Conservation (phyloP, 2,888 invertebrate genomes). For the Hemithea aestivaria region DNA sequence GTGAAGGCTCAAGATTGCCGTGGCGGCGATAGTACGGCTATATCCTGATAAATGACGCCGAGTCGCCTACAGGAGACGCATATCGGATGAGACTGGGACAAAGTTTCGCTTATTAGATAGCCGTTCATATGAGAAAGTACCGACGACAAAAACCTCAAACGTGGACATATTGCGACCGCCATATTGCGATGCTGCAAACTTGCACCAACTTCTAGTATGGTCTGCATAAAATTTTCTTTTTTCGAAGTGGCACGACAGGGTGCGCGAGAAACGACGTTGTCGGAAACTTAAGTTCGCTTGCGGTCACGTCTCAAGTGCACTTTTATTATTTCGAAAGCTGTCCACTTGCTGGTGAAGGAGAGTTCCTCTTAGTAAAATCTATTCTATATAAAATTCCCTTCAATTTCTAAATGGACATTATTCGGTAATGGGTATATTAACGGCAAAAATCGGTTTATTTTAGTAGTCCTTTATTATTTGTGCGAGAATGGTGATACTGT, state of each 20-base stretch:
- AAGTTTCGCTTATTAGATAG: conserved; percentile 76
- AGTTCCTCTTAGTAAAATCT: conserved; percentile 4
- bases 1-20: conserved; percentile 25
- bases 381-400: conserved; percentile 6
- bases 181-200: conserved; percentile 65
- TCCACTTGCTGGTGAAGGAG: conserved; percentile 17
- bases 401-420: conserved; percentile 1
- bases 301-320: conserved; percentile 40
- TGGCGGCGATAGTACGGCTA: conserved; percentile 24
- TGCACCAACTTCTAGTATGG: conserved; percentile 57
- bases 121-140: conserved; percentile 70
- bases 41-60: conserved; percentile 54
- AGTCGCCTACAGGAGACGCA: conserved; percentile 63
- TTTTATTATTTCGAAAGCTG: conserved; percentile 45
- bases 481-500: conserved; percentile 23
- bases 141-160: conserved; percentile 64
- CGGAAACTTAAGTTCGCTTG: conserved; percentile 38
- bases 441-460: conserved; percentile 10
- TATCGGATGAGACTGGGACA: conserved; percentile 66
- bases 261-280: conserved; percentile 32
- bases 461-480: conserved; percentile 9
- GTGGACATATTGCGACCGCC: conserved; percentile 69
- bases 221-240: conserved; percentile 61
- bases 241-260: conserved; percentile 31
- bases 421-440: too few species aligned